Evolutionary conservation across 1,140 invertebrate genomes (phyloP), one percentile per base, ranked within the genome.

Genomic region (Drosophila pruinosa): DNA sequence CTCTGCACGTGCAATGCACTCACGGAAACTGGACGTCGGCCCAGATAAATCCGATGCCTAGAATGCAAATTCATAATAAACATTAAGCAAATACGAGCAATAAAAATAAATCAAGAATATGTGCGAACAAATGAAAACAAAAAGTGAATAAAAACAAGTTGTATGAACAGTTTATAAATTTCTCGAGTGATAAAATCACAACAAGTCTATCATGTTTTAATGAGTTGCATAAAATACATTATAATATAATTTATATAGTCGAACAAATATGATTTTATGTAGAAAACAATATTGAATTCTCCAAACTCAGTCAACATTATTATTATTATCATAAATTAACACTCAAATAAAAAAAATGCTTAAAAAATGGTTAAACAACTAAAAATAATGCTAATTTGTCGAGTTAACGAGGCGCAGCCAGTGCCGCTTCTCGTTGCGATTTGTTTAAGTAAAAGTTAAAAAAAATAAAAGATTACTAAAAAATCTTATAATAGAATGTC

Each of bases 1-100:
- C 24, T 12, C 0, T 81, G 77, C 81, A 85, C 73, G 77, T 85
- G 81, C 77, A 80, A 74, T 81, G 81, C 54, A 86, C 81, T 39
- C 76, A 57, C 12, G 45, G 24, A 21, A 65, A 41, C 19, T 10
- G 22, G 52, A 52, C 34, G 21, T 36, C 14, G 62, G 62, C 63
- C 59, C 12, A 61, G 14, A 71, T 82, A 28, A 24, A 26, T n/a
- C 38, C 7, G 22, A 8, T 19, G 15, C 24, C 10, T 41, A 24
- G 41, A 24, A 24, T 22, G 31, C 26, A 31, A 31, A 41, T 24
- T 5, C 31, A 17, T 21, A 7, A 24, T 53, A 41, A 53, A 48
- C n/a, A 36, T 21, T 8, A 17, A 28, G 10, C 26, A 75, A 61
- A 19, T 64, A 48, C n/a, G 21, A 17, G 36, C 6, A 24, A 24